These are phyloP conservation scores for Pangasianodon gigas DNA, from an alignment of 2,113 vertebrate species.

Conservation along the genomic window DNA sequence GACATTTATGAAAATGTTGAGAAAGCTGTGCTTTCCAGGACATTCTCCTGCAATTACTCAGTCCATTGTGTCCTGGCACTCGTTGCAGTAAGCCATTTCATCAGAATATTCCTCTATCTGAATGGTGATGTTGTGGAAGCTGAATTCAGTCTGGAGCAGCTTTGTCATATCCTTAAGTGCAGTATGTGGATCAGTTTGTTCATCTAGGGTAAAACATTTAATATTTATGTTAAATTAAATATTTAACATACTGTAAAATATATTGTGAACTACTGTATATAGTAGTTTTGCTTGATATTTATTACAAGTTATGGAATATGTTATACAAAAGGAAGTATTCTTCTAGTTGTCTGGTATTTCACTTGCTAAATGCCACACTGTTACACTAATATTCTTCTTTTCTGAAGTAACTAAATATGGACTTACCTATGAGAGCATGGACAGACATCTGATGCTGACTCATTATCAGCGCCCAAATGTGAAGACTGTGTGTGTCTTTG, in stretches of 20 bases:
- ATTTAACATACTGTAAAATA: background rate
- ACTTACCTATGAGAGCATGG: conserved; percentile 80
- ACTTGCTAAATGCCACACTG: background rate
- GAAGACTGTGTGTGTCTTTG: conserved; percentile 80
- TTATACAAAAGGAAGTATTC: background rate
- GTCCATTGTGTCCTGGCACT: conserved; percentile 60
- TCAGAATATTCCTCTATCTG: conserved; percentile 79
- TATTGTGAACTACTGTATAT: background rate
- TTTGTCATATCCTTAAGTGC: conserved; percentile 74
- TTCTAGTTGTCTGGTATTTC: background rate
- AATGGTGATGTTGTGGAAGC: conserved; percentile 79
- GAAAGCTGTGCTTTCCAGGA: background rate
- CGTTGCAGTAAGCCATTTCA: conserved; percentile 63
- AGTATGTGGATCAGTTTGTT: conserved; percentile 62
- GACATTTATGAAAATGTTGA: background rate
- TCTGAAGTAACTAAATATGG: background rate
- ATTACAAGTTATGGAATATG: background rate
- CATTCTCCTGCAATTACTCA: conserved; percentile 43
- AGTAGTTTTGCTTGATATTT: background rate
- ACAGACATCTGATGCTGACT: conserved; percentile 78
- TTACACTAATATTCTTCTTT: background rate
- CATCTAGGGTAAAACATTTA: conserved; percentile 66
- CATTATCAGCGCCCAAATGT: conserved; percentile 84
- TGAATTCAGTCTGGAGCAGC: conserved; percentile 76
- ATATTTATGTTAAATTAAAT: too few relatives aligned